A percentile compares a stretch with the other conserved stretches of the same genome.
Conservation (phyloP, 2,113 vertebrate species). For the Sylvia atricapilla region DNA sequence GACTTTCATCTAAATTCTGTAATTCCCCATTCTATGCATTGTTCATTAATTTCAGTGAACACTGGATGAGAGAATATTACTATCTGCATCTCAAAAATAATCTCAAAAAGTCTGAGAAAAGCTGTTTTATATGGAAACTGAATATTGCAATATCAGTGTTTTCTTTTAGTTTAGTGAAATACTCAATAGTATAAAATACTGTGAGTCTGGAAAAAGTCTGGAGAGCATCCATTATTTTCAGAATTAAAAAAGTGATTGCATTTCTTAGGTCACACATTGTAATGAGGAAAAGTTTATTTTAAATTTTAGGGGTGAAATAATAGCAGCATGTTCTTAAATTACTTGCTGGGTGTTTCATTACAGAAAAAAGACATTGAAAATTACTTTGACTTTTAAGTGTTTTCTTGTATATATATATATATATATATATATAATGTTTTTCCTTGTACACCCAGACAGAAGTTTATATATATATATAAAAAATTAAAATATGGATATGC, state of each 20-base stretch:
- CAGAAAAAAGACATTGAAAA: neutral
- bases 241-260: neutral
- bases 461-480: neutral
- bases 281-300: neutral
- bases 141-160: neutral
- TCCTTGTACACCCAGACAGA: fast-evolving
- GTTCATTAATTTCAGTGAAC: slow-evolving; percentile 28
- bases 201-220: neutral
- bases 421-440: neutral
- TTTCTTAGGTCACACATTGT: neutral
- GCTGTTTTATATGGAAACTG: neutral
- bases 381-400: neutral
- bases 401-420: neutral
- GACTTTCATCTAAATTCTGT: slow-evolving; percentile 14
- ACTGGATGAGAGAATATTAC: neutral
- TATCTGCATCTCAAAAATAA: neutral
- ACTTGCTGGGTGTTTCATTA: neutral
- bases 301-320: neutral
- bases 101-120: neutral
- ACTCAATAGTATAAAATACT: neutral
- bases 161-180: neutral
- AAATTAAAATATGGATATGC: neutral
- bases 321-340: neutral
- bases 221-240: neutral
- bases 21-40: neutral